phyloP scores from a whole-genome alignment of 1,140 invertebrate species.

The Batillaria attramentaria region DNA sequence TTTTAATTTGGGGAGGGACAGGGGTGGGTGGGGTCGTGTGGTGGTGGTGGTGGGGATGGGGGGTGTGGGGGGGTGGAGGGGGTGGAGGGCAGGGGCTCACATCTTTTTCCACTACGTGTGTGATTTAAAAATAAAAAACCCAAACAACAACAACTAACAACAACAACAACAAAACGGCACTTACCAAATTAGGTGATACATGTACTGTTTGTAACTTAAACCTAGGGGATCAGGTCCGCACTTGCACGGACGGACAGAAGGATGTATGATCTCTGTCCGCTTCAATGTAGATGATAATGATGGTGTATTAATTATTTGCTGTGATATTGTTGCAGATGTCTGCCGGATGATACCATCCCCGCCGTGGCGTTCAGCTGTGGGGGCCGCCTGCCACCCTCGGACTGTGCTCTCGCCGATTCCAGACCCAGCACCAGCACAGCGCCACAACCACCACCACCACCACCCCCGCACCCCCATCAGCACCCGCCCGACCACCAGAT shows the following conservation, averaged over 20 bases:
- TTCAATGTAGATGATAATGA: too few relatives aligned
- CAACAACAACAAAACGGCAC: too few relatives aligned
- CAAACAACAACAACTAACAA: too few relatives aligned
- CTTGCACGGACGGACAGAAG: not conserved
- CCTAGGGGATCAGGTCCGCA: not conserved
- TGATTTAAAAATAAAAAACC: too few relatives aligned
- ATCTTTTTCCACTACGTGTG: too few relatives aligned
- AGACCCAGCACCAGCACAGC: not conserved
- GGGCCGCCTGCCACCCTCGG: conserved; percentile 5
- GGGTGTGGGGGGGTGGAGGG: too few relatives aligned
- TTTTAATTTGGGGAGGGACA: too few relatives aligned
- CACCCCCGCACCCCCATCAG: not conserved
- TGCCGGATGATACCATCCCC: conserved; percentile 55
- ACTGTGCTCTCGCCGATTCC: not conserved
- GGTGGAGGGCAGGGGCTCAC: too few relatives aligned
- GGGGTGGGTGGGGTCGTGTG: too few relatives aligned
- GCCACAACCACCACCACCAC: not conserved
- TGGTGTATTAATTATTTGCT: not conserved
- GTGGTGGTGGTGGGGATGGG: too few relatives aligned
- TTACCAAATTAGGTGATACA: too few relatives aligned
- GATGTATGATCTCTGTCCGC: not conserved
- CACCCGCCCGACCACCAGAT: conserved; percentile 1
- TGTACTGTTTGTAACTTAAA: not conserved
- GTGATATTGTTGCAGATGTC: conserved; percentile 44
- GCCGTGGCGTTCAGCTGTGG: conserved; percentile 49